A percentile compares a stretch with the other conserved stretches of the same genome.
These are phyloP conservation scores for Mungos mungo DNA, from an alignment of 2,113 vertebrate species.

Conservation along the genomic window DNA sequence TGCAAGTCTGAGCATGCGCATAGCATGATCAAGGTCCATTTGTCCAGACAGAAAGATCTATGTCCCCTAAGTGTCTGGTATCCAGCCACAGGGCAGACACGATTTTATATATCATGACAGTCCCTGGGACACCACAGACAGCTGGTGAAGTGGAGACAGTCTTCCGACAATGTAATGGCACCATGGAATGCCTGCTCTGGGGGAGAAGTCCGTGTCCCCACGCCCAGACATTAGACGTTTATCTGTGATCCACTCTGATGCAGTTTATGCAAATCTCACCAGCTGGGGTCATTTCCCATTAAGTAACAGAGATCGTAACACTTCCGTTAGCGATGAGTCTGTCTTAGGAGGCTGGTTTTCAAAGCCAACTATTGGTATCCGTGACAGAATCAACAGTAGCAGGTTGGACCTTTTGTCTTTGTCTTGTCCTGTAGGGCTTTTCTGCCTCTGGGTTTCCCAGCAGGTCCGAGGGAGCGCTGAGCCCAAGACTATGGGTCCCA, in stretches of 20 bases:
- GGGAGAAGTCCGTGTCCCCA: not conserved
- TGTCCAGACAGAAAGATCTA: not conserved
- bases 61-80: not conserved
- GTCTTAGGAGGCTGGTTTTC: not conserved
- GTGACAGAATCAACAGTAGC: not conserved
- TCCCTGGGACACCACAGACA: not conserved
- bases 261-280: not conserved
- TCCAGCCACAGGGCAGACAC: not conserved
- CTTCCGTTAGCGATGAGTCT: not conserved
- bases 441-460: not conserved
- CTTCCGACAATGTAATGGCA: not conserved
- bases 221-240: not conserved
- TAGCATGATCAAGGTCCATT: not conserved
- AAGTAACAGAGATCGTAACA: not conserved
- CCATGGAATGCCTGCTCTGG: not conserved
- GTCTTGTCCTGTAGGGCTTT: not conserved
- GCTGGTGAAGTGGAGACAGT: not conserved
- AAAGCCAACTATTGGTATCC: not conserved
- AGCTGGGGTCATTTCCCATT: not conserved
- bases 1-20: not conserved
- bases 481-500: not conserved
- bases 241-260: not conserved
- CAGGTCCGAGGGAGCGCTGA: not conserved
- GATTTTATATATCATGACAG: not conserved
- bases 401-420: not conserved